These are phyloP conservation scores for Cyprinodon diabolis DNA, from an alignment of 2,797 vertebrate genomes.

Conservation along the genomic window DNA sequence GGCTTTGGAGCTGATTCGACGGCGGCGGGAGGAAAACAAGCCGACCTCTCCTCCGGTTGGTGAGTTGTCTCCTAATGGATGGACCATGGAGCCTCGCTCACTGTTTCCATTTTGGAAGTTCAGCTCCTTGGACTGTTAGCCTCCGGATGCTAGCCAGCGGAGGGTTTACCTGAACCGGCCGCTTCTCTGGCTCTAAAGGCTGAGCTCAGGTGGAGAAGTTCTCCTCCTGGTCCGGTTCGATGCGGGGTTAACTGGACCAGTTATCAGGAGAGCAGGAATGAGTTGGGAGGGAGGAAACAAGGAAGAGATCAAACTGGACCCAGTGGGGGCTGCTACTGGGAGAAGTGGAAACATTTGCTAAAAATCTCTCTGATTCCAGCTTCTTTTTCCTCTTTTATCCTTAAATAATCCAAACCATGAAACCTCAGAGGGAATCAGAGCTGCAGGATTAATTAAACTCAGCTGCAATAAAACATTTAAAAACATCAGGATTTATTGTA, in stretches of 20 bases:
- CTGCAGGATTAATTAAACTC: too few relatives aligned
- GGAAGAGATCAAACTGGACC: constrained; percentile 36
- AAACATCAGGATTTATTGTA: too few relatives aligned
- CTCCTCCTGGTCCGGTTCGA: background rate
- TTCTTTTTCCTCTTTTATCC: background rate
- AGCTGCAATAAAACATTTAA: too few relatives aligned
- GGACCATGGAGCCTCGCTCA: constrained; percentile 48
- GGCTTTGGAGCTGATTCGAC: constrained; percentile 30
- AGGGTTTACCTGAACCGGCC: background rate
- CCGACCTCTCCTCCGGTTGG: constrained; percentile 43
- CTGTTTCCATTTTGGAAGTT: constrained; percentile 70
- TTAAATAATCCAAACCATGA: too few relatives aligned
- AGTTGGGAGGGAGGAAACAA: constrained; percentile 18
- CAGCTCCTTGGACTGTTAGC: constrained; percentile 67
- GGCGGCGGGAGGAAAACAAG: background rate
- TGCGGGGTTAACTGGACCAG: constrained; percentile 23
- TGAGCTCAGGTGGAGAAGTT: background rate
- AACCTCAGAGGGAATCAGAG: too few relatives aligned
- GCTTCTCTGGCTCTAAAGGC: background rate
- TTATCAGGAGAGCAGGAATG: constrained; percentile 6
- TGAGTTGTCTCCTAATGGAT: constrained; percentile 63
- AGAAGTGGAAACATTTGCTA: too few relatives aligned
- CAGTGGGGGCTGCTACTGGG: too few relatives aligned
- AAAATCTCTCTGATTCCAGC: background rate
- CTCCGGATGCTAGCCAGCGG: constrained; percentile 46